Percentiles rank a stretch among this genome's conserved stretches.
These are phyloP conservation scores for Salticus scenicus DNA, from an alignment of 2,888 invertebrate genomes.

Conservation along the genomic window DNA sequence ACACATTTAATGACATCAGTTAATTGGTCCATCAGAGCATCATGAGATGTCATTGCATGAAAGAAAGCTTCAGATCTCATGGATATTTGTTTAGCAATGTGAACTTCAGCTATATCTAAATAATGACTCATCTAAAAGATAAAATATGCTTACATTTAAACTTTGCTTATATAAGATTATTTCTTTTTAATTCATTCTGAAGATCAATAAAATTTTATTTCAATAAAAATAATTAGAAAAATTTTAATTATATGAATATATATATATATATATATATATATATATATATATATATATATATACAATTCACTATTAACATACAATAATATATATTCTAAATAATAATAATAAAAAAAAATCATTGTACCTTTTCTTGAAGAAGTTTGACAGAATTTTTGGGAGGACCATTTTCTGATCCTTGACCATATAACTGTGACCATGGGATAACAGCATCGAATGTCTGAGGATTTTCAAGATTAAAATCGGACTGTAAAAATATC, in stretches of 20 bases:
- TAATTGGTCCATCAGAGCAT: constrained; percentile 96
- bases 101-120: constrained; percentile 94
- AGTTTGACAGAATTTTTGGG: constrained; percentile 75
- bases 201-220: no score
- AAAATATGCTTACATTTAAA: no score
- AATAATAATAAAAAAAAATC: no score
- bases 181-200: no score
- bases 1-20: constrained; percentile 84
- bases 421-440: constrained; percentile 77
- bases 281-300: no score
- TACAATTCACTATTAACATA: no score
- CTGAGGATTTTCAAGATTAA: constrained; percentile 86
- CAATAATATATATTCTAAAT: no score
- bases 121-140: constrained; percentile 87
- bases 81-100: constrained; percentile 93
- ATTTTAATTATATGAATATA: not conserved
- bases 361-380: constrained; percentile 87
- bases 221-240: not conserved
- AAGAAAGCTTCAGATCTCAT: constrained; percentile 98
- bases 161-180: no score
- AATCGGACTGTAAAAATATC: constrained; percentile 87
- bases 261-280: no score
- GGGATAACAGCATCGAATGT: constrained; percentile 91
- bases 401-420: constrained; percentile 32
- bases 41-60: constrained; percentile 98